These are phyloP conservation scores for Operophtera brumata DNA, from an alignment of 2,888 invertebrate species.

Conservation along the genomic window DNA sequence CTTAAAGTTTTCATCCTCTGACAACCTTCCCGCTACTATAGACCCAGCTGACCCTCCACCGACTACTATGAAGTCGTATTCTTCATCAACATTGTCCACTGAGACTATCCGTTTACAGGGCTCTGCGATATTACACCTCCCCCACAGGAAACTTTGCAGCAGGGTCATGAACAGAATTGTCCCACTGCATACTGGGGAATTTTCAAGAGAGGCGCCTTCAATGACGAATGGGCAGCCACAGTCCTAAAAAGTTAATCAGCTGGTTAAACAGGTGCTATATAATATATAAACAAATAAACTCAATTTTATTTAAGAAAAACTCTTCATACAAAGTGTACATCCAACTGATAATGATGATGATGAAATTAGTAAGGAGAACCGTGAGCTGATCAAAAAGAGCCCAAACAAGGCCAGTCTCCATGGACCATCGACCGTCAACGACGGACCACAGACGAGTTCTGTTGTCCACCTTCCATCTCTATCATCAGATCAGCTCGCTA, in stretches of 20 bases:
- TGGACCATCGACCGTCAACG: too few relatives aligned
- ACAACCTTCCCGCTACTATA: conserved; percentile 81
- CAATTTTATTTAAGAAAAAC: too few relatives aligned
- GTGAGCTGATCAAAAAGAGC: too few relatives aligned
- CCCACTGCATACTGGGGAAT: conserved; percentile 78
- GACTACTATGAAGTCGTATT: conserved; percentile 83
- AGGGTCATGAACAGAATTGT: conserved; percentile 81
- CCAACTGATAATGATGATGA: too few relatives aligned
- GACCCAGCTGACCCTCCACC: conserved; percentile 84
- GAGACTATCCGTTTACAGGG: conserved; percentile 79
- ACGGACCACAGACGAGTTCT: too few relatives aligned
- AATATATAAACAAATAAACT: too few relatives aligned
- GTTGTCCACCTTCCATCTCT: too few relatives aligned
- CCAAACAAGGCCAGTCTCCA: too few relatives aligned
- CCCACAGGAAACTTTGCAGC: conserved; percentile 79
- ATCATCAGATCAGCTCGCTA: too few relatives aligned
- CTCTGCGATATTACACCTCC: conserved; percentile 71
- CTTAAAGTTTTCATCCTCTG: conserved; percentile 60
- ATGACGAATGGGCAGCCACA: conserved; percentile 75
- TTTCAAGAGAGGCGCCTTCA: conserved; percentile 72
- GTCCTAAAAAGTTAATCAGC: conserved; percentile 34
- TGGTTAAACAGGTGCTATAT: too few relatives aligned
- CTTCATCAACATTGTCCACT: conserved; percentile 47
- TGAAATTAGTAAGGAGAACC: too few relatives aligned
- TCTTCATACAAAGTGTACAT: too few relatives aligned